Base-by-base conservation (phyloP, 1,140 invertebrate species). In the Branchinecta lynchi region DNA sequence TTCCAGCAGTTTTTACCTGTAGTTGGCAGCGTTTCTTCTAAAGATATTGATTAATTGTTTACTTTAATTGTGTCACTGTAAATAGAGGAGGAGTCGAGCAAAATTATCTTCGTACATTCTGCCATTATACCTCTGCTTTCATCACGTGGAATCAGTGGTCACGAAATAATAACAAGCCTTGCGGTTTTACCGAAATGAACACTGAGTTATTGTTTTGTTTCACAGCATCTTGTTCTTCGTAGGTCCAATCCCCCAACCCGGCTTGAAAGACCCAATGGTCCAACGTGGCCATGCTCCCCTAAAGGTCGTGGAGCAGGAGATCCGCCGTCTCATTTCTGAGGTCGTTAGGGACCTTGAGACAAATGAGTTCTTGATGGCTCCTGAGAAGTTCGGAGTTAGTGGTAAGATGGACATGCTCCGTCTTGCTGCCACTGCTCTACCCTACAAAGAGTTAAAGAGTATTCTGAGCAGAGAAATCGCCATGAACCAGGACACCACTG, bases 381-480 rank as follows among this genome's bases (percentile, higher is more conserved):
- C 71, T 45, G 66, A 43, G 12, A 45, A 51, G 8, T 69, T 69
- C 65, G 65, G 45, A 45, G 43, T 69, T 45, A 43, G 45, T 10
- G 71, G 45, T n/a, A 71, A 71, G 65, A 69, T 74, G 43, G 45
- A 71, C 15, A 70, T 70, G 45, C 65, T 75, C 43, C 66, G 73
- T 46, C 72, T 72, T 67, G 72, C 71, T 65, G 45, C 74, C 65
- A 69, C 72, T 20, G 70, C 46, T 72, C 60, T 75, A 65, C 12
- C 65, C 51, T 69, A 70, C 46, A 32, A 72, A 20, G 71, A 71
- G 10, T 44, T 71, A 9, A 43, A n/a, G 44, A 43, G 65, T 20
- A 17, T 71, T 15, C 43, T 69, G n/a, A 17, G 44, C 45, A 71
- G 67, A 12, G n/a, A 66, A 7, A 43, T 68, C 8, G 43, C 44